Evolutionary conservation across 2,113 vertebrate genomes (phyloP), one percentile per base, ranked within the genome.

Genomic region (Phoenicopterus ruber): DNA sequence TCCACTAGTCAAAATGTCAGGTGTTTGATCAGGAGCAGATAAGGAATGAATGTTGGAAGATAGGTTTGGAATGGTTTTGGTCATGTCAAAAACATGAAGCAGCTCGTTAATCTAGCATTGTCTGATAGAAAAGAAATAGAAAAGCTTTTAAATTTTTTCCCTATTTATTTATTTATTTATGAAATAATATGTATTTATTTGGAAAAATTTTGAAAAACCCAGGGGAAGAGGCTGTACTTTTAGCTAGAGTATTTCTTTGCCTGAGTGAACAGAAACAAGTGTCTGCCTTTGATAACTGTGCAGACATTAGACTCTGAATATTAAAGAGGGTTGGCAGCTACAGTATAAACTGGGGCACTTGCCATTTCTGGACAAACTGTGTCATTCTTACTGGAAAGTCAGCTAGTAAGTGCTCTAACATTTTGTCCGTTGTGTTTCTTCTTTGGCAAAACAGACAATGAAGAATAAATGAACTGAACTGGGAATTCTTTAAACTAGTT

Each of bases 311-410:
- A 73, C 32, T 79, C 40, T 94, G 92, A 97, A 82, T 96, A 94
- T 96, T 94, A 97, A 97, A 70, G 88, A 97, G 95, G 47, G 38
- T 88, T 97, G 94, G 72, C 86, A 96, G 81, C 22, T 93, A 96
- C 47, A 91, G 42, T 55, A 71, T 82, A 92, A 88, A 94, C 67
- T 92, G 71, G 86, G 44, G 58, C 62, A 52, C 52, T 97, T 96
- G 67, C 70, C 92, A 81, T 93, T 86, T 95, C 55, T 80, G 66
- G 81, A 87, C 63, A 95, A 96, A 90, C 57, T 14, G 61, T 89
- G 82, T 62, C 59, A 91, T 94, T 97, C 89, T 90, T 90, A 82
- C 69, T 92, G 67, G 90, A 82, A 85, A 96, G 86, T 77, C 81
- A 91, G 49, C 40, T 81, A 89, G 29, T 72, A 93, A 96, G 94